Percentiles rank a stretch among this genome's conserved stretches.
These are phyloP conservation scores for Agrilus planipennis DNA, from an alignment of 1,140 invertebrate genomes.

Conservation along the genomic window DNA sequence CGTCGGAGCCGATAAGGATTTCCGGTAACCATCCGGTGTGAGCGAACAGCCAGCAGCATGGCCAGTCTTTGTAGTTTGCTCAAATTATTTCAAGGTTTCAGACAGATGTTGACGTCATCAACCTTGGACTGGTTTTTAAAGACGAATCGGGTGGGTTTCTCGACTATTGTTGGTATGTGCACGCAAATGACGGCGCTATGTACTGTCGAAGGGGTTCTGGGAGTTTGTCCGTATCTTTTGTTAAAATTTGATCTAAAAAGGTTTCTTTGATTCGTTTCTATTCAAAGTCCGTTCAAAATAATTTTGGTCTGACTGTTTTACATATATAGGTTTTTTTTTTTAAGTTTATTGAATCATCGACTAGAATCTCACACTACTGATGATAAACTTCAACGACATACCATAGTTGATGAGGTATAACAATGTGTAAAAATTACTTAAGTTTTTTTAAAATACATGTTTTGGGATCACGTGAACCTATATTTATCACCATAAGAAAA, in stretches of 20 bases:
- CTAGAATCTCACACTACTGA: too few relatives aligned
- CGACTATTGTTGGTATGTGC: not conserved
- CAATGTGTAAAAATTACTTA: too few relatives aligned
- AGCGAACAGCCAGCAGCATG: not conserved
- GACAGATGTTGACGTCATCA: slow-evolving; percentile 16
- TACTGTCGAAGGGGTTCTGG: not conserved
- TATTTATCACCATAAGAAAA: too few relatives aligned
- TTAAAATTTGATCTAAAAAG: not conserved
- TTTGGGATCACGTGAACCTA: too few relatives aligned
- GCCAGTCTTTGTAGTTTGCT: slow-evolving; percentile 1
- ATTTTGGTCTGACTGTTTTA: too few relatives aligned
- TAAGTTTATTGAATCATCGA: too few relatives aligned
- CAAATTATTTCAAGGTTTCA: slow-evolving; percentile 21
- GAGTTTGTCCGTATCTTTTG: not conserved
- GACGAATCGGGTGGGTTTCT: slow-evolving; percentile 9
- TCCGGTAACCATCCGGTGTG: slow-evolving; percentile 8
- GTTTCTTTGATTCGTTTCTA: not conserved
- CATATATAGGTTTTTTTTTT: too few relatives aligned
- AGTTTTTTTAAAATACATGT: too few relatives aligned
- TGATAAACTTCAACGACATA: too few relatives aligned
- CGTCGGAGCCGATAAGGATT: slow-evolving; percentile 10
- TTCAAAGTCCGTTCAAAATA: too few relatives aligned
- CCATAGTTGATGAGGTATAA: too few relatives aligned
- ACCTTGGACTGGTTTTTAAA: slow-evolving; percentile 22
- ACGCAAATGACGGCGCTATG: not conserved